These are phyloP conservation scores for Chloroclystis v-ata DNA, from an alignment of 2,888 invertebrate genomes.

Conservation along the genomic window DNA sequence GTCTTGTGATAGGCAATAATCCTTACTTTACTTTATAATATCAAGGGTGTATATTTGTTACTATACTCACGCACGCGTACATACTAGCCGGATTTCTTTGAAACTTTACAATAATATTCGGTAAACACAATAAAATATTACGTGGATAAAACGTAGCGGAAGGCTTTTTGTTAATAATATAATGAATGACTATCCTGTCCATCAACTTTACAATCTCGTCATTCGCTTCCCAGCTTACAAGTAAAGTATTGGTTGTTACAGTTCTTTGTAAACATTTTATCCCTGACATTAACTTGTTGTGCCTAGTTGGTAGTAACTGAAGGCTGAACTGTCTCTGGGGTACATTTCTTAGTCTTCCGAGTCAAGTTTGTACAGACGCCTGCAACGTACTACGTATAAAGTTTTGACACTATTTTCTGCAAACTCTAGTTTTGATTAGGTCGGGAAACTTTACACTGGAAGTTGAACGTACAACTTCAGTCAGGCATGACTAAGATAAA, in stretches of 20 bases:
- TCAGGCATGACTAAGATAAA: slow-evolving; percentile 37
- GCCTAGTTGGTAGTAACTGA: slow-evolving; percentile 14
- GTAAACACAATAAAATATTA: too few species aligned
- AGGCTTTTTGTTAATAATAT: neutral
- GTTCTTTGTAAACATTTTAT: slow-evolving; percentile 6
- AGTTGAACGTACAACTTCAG: slow-evolving; percentile 34
- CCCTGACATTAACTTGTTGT: slow-evolving; percentile 19
- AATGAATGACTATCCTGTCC: neutral
- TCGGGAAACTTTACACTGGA: slow-evolving; percentile 44
- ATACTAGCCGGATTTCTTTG: too few species aligned
- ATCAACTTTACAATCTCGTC: neutral
- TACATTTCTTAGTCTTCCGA: slow-evolving; percentile 37
- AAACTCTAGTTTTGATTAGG: slow-evolving; percentile 64
- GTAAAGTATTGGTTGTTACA: slow-evolving; percentile 3
- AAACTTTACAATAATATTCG: too few species aligned
- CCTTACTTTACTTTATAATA: too few species aligned
- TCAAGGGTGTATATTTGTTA: too few species aligned
- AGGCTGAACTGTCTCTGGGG: slow-evolving; percentile 34
- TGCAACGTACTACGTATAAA: slow-evolving; percentile 47
- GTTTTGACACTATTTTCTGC: slow-evolving; percentile 61
- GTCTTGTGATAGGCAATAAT: too few species aligned
- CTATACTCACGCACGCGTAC: too few species aligned
- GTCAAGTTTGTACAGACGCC: slow-evolving; percentile 40
- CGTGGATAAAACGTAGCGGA: too few species aligned
- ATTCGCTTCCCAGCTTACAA: neutral